Evolutionary conservation across 2,888 invertebrate genomes (phyloP).

Genomic region (Lottia scabra): DNA sequence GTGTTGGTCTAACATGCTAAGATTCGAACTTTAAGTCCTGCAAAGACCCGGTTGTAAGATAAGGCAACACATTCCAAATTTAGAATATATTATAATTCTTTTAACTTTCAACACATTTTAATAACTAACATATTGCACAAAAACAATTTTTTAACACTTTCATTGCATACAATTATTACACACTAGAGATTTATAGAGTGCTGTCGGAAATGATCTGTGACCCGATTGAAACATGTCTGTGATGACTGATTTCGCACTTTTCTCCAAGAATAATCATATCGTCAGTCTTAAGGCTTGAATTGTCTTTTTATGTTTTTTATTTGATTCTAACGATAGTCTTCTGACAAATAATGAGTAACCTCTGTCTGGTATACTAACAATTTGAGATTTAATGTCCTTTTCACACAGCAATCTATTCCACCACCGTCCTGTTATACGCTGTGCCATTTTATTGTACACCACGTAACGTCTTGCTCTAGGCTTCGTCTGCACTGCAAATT

Average conservation of each 20-base stretch:
- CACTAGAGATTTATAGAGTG: no score
- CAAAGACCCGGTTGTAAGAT: no score
- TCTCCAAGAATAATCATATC: conserved; percentile 43
- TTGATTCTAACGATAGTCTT: neutral
- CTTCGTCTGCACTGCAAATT: neutral
- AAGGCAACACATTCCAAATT: no score
- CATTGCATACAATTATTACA: no score
- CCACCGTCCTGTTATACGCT: neutral
- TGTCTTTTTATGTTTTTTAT: neutral
- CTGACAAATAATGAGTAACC: conserved; percentile 4
- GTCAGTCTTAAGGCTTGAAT: conserved; percentile 22
- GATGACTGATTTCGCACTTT: conserved; percentile 14
- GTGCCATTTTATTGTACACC: neutral
- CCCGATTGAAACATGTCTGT: conserved; percentile 5
- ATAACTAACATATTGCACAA: no score
- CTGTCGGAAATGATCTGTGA: neutral
- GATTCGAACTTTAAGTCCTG: no score
- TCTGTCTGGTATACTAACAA: neutral
- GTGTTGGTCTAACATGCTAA: no score
- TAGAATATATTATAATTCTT: no score
- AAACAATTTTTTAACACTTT: no score
- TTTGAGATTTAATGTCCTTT: neutral
- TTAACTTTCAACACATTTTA: no score
- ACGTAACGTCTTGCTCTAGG: neutral
- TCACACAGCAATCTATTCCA: neutral